Evolutionary conservation across 2,797 vertebrate genomes (phyloP), one percentile per base, ranked within the genome.

Genomic region (Tokudaia tokunoshimensis): DNA sequence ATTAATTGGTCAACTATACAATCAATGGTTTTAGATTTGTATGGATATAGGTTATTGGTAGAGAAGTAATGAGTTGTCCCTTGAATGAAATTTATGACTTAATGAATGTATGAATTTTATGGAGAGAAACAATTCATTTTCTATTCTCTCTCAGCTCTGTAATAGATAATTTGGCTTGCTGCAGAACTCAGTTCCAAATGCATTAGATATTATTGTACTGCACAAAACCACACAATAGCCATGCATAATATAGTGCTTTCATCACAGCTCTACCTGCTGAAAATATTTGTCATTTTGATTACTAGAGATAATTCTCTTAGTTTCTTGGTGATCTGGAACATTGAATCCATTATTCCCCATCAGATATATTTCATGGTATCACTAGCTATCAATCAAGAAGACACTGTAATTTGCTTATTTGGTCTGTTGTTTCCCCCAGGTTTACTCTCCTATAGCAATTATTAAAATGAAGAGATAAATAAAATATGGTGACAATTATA

Each of bases 281-380:
- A 92, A 94, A 91, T 85, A 85, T 95, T 85, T 94, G 70, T 96
- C 93, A 92, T 31, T 91, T 91, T 61, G 65, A 63, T 14, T 92
- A 61, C 80, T 47, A 65, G 44, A 61, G 57, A 24, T 91, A 61
- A 26, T 84, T 59, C 65, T 74, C 37, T 44, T 44, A 26, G 47
- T 81, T 94, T 44, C 9, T 0, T 14, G 44, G 6, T 8, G n/a
- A 92, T 86, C 26, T 86, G 31, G 44, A 91, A 93, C 55, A 59
- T 44, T 76, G 90, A 89, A 86, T 92, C 1, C 75, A 82, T 22
- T 12, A 65, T 11, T 44, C 74, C 17, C 0, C 84, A 34, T 57
- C 13, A 19, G 78, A 63, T 91, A 44, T 61, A 79, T 94, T 76
- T 80, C 20, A 63, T 93, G 52, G 20, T 50, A 20, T 86, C 65